Evolutionary conservation across 2,113 vertebrate genomes (phyloP), one percentile per base, ranked within the genome.

Genomic region (Dipodomys stephensi): DNA sequence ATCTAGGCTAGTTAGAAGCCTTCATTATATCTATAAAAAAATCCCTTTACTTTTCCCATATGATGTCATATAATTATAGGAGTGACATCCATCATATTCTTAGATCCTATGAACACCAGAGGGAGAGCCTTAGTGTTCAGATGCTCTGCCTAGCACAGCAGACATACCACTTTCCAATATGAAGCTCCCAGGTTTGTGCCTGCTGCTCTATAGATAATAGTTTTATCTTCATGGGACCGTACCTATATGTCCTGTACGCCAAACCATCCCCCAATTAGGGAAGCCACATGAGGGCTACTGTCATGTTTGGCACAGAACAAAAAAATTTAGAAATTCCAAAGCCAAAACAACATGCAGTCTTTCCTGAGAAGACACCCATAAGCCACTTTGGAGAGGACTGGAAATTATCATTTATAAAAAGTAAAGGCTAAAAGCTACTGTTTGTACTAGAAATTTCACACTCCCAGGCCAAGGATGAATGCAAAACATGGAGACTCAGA

Each of bases 11-110:
- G 83, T 65, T 65, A 83, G n/a, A 32, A 4, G 22, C 19, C 7
- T 49, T 78, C 35, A 64, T 91, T 62, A 49, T 15, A 68, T 6
- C 35, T 30, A 35, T 79, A 69, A 95, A 93, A 95, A 93, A 93
- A 32, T 84, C 2, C 22, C 27, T 87, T 95, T 30, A 8, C 12
- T 30, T 93, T 74, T 90, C 12, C 30, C 15, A 53, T 68, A 57
- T 35, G 3, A 60, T 46, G 3, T 22, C 62, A 32, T 11, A 44
- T 32, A 68, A 73, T 30, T 30, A 30, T 13, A 3, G 1, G 6
- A 57, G 10, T 62, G 30, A 83, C 12, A 71, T 30, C 46, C 1
- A 28, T 71, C 67, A 64, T 4, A 68, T 8, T 68, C 30, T n/a
- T 32, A 87, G 27, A 39, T 71, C 23, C 39, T 46, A 20, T 32